phyloP scores from a whole-genome alignment of 1,140 invertebrate genomes.

The Dysdera silvatica region DNA sequence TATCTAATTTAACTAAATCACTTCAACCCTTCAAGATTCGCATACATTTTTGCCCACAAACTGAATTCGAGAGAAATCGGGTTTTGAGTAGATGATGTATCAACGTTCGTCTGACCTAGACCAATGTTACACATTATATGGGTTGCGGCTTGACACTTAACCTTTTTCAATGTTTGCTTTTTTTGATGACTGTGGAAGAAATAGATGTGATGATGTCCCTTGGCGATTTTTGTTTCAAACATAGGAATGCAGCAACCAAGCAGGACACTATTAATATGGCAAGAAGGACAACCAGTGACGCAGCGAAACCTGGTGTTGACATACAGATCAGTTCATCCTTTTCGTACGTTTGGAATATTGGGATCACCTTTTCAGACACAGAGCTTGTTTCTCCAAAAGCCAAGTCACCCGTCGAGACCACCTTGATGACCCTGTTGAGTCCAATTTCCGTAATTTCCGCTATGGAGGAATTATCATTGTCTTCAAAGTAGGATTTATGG shows the following conservation, averaged over 20 bases:
- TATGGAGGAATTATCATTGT: background rate
- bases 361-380: background rate
- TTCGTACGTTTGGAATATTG: constrained; percentile 11
- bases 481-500: background rate
- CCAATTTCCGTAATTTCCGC: constrained; percentile 35
- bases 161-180: no score
- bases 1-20: no score
- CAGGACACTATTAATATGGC: constrained; percentile 72
- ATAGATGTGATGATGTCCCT: constrained; percentile 23
- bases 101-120: no score
- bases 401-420: constrained; percentile 45
- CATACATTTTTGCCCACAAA: no score
- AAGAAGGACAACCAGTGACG: constrained; percentile 69
- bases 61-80: no score
- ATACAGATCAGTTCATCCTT: constrained; percentile 69
- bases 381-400: constrained; percentile 13
- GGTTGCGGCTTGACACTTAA: no score
- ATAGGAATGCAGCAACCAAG: constrained; percentile 67
- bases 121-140: no score
- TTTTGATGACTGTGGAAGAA: constrained; percentile 20
- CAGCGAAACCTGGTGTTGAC: constrained; percentile 81
- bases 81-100: no score
- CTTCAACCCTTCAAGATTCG: no score
- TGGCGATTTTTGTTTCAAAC: constrained; percentile 28
- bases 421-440: constrained; percentile 47